Evolutionary conservation across 2,113 vertebrate species (phyloP), one percentile per base, ranked within the genome.

Genomic region (Propithecus coquereli): DNA sequence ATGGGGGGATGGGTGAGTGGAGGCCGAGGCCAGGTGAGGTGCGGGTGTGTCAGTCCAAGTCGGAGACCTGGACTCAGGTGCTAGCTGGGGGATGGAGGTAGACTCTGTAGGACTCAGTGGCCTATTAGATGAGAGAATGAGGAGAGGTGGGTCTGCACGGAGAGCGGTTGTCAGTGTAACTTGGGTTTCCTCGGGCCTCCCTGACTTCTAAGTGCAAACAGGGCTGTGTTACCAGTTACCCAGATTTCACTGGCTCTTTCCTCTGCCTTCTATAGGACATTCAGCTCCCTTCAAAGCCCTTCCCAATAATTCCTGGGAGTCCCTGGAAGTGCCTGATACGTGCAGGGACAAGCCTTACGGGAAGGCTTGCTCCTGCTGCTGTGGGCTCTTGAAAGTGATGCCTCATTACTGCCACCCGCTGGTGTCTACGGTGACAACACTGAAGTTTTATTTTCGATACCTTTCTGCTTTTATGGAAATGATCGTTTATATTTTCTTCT

Each of bases 381-480:
- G 63, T 23, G 52, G 52, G 25, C 12, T 8, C 11, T 65, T 32
- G 47, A 2, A 1, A 59, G 9, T 12, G 65, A 2, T 32, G 63
- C 14, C 93, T 91, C 32, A 8, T 8, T 52, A 73, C 63, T 40
- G 87, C 32, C 95, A 66, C 54, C 82, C 86, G 65, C 34, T 90
- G 65, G 30, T 32, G n/a, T 12, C 32, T 8, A 1, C 0, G 30
- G 57, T n/a, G 32, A 65, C 32, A 63, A 34, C 87, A 70, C 25
- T 8, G 3, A 88, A 12, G 45, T 10, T 22, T 17, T 10, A 8
- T 8, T 45, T n/a, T n/a, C 40, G 6, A 7, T 8, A 45, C 1
- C 17, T 43, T 63, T 22, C 52, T 47, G 30, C 43, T 77, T 61
- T 61, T 30, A 70, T 45, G 11, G 30, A 91, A 83, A 34, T 3